Percentiles rank a stretch among this genome's conserved stretches.
These are phyloP conservation scores for Nibea albiflora DNA, from an alignment of 2,113 vertebrate genomes.

Conservation along the genomic window DNA sequence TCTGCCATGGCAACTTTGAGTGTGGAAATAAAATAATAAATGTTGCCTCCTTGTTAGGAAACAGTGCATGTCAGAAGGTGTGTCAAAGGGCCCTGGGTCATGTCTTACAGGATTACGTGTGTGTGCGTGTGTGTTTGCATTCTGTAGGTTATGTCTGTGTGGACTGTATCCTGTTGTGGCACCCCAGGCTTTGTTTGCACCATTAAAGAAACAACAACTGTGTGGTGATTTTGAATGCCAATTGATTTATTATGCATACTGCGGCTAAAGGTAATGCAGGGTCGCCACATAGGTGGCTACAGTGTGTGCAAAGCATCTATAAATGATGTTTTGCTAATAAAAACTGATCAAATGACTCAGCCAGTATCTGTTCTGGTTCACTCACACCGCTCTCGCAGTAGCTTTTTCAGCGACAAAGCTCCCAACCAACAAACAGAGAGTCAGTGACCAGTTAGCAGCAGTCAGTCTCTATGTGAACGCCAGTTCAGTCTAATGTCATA, in stretches of 20 bases:
- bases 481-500: no score
- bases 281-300: background rate
- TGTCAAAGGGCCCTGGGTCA: constrained; percentile 6
- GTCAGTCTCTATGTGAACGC: no score
- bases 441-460: background rate
- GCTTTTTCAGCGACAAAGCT: background rate
- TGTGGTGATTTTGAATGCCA: background rate
- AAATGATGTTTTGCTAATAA: background rate
- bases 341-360: background rate
- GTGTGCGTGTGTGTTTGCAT: constrained; percentile 1
- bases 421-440: background rate
- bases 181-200: background rate
- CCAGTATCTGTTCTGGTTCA: background rate
- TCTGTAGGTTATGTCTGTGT: background rate
- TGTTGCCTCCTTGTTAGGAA: constrained; percentile 44
- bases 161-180: no score
- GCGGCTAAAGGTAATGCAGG: background rate
- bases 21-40: constrained; percentile 9
- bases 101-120: background rate
- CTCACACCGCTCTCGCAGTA: background rate
- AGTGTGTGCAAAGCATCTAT: background rate
- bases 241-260: background rate
- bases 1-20: constrained; percentile 39
- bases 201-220: no score
- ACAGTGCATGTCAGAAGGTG: background rate